Conservation (phyloP, 2,888 invertebrate genomes). For the Cancer borealis region DNA sequence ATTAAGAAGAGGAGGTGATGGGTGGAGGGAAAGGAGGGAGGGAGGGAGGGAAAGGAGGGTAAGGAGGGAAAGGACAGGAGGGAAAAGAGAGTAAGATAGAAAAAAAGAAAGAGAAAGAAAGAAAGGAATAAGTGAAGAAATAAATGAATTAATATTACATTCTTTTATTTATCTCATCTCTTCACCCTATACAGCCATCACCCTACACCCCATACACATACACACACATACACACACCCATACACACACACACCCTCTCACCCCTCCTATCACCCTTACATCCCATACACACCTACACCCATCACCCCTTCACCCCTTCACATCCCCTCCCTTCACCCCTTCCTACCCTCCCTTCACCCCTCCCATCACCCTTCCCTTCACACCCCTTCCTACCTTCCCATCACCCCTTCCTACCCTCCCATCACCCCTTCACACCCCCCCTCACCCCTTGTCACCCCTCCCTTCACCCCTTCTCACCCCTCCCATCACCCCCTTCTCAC, state of each 20-base stretch:
- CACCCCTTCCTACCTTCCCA: background rate
- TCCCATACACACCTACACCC: too few relatives aligned
- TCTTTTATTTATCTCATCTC: too few relatives aligned
- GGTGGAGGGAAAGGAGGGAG: background rate
- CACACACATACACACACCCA: too few relatives aligned
- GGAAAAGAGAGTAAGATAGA: background rate
- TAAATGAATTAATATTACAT: background rate
- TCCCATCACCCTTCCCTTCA: background rate
- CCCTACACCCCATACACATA: too few relatives aligned
- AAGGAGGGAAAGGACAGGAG: background rate
- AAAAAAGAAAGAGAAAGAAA: background rate
- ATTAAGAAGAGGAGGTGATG: background rate
- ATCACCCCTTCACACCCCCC: background rate
- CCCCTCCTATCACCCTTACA: background rate
- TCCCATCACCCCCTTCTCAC: background rate
- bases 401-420: background rate
- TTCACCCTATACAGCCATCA: too few relatives aligned
- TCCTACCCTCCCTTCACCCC: too few relatives aligned
- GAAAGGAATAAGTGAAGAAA: background rate
- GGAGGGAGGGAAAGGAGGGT: background rate
- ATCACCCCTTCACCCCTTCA: too few relatives aligned
- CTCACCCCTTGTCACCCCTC: background rate
- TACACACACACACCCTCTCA: too few relatives aligned
- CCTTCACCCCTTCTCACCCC: too few relatives aligned
- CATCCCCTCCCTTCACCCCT: too few relatives aligned